A percentile compares a stretch with the other conserved stretches of the same genome.
Evolutionary conservation across 2,113 vertebrate species (phyloP).

Genomic region (Psophia crepitans): DNA sequence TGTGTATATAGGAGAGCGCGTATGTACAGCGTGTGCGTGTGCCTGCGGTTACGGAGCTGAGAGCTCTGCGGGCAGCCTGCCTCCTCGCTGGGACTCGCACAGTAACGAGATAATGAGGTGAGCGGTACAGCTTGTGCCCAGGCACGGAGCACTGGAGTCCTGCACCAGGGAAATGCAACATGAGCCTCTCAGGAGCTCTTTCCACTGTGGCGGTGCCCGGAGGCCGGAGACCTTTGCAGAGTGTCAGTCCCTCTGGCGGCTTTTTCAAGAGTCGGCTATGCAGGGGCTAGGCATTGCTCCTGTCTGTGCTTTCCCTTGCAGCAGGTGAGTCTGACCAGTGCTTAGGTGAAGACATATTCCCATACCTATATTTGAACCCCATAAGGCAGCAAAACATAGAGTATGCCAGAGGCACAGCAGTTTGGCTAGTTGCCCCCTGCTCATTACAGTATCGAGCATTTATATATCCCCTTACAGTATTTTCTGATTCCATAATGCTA

Average conservation of each 20-base stretch:
- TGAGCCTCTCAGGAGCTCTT: not conserved
- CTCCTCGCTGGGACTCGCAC: not conserved
- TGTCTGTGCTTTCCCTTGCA: not conserved
- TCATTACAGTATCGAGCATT: constrained; percentile 51
- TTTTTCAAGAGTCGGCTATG: not conserved
- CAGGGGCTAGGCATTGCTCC: not conserved
- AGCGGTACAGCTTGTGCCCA: not conserved
- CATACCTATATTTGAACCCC: not conserved
- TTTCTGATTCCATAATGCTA: constrained; percentile 24
- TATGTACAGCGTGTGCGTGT: accelerated
- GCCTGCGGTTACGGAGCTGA: not conserved
- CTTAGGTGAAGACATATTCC: not conserved
- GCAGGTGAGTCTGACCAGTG: not conserved
- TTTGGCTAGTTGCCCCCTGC: not conserved
- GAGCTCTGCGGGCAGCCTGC: not conserved
- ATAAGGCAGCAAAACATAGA: not conserved
- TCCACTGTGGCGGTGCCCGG: not conserved
- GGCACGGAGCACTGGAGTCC: not conserved
- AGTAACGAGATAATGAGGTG: not conserved
- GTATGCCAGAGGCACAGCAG: not conserved
- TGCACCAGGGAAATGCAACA: not conserved
- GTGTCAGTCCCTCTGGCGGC: too few relatives aligned
- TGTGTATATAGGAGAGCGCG: accelerated
- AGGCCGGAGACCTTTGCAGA: not conserved
- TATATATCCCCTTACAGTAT: constrained; percentile 30